A percentile compares a stretch with the other conserved stretches of the same genome.
Conservation (phyloP, 2,888 invertebrate species). For the Seira sanloemensis region DNA sequence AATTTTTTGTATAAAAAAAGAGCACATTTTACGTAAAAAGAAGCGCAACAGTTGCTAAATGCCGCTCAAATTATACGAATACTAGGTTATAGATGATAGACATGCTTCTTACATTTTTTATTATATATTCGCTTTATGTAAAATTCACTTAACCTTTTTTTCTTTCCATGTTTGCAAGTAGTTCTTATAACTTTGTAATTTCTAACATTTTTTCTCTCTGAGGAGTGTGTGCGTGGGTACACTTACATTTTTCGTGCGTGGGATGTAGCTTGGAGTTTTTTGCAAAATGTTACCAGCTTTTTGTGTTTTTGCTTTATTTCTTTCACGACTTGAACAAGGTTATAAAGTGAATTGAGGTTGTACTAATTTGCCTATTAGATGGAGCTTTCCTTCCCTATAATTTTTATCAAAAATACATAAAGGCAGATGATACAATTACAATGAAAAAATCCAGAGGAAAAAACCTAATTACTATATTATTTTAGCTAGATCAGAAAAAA, state of each 20-base stretch:
- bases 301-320: not conserved
- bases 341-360: not conserved
- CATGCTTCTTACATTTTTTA: not conserved
- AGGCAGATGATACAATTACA: constrained; percentile 25
- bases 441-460: constrained; percentile 1
- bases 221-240: constrained; percentile 35
- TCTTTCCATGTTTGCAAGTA: not conserved
- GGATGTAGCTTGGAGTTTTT: constrained; percentile 22
- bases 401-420: constrained; percentile 53
- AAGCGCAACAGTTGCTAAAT: constrained; percentile 38
- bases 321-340: not conserved
- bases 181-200: not conserved
- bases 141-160: not conserved
- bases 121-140: not conserved
- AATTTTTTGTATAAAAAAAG: not conserved
- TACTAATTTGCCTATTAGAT: constrained; percentile 85
- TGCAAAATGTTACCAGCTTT: constrained; percentile 3
- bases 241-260: not conserved
- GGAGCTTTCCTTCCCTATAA: constrained; percentile 53
- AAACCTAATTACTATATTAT: not conserved
- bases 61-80: constrained; percentile 10
- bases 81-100: no score
- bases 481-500: constrained; percentile 12
- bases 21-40: not conserved
- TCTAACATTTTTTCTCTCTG: constrained; percentile 6